Percentiles rank a stretch among this genome's conserved stretches.
Conservation (phyloP, 2,113 vertebrate species). For the Paradoxurus hermaphroditus region DNA sequence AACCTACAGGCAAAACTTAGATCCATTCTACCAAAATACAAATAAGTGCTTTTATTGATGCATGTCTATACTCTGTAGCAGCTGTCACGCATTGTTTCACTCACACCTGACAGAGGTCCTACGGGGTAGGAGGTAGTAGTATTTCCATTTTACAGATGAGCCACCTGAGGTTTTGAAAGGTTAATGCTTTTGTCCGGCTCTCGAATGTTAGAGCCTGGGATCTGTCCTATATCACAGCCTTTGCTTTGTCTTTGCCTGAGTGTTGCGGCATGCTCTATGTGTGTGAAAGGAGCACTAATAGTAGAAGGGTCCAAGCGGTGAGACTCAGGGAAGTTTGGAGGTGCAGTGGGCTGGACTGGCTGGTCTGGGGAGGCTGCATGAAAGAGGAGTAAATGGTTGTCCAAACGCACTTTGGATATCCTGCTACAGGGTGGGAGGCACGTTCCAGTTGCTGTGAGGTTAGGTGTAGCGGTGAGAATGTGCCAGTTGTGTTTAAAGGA, state of each 20-base stretch:
- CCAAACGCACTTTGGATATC: neutral
- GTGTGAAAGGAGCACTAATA: neutral
- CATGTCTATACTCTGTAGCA: neutral
- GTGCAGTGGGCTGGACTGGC: neutral
- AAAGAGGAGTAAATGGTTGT: neutral
- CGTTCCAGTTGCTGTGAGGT: neutral
- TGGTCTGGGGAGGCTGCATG: neutral
- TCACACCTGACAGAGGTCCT: neutral
- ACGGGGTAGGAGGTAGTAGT: fast-evolving
- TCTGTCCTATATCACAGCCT: neutral
- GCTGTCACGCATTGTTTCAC: neutral
- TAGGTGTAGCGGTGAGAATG: neutral
- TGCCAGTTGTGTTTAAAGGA: neutral
- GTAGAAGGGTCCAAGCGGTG: neutral
- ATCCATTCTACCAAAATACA: neutral
- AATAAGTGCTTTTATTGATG: neutral
- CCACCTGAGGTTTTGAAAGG: neutral
- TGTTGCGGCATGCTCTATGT: neutral
- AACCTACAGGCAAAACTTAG: neutral
- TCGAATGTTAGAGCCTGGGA: neutral
- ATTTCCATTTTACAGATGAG: neutral
- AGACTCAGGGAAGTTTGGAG: neutral
- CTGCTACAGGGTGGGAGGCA: neutral
- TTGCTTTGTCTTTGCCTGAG: neutral
- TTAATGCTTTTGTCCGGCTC: neutral